Evolutionary conservation across 2,113 vertebrate species (phyloP), one percentile per base, ranked within the genome.

Genomic region (Melospiza melodia): DNA sequence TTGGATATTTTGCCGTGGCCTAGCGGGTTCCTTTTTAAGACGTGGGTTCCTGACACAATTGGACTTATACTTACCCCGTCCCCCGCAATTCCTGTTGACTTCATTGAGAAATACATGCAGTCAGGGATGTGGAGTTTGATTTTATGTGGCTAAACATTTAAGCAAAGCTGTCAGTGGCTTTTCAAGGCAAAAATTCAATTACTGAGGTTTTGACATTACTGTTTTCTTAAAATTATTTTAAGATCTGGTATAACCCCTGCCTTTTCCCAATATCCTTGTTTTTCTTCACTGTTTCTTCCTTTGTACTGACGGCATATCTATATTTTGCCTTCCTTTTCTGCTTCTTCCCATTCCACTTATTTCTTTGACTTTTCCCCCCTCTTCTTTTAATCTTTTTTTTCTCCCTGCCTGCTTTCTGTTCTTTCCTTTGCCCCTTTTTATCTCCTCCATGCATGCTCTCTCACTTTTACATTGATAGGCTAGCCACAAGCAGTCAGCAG

Each of bases 161-260:
- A 93, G 57, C 37, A 90, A 88, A 96, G 30, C 20, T 93, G 68
- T 78, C 48, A 76, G 31, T 52, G 48, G 31, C 69, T 92, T 92
- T 96, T 95, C 85, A 93, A 89, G 80, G 66, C 58, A 92, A 95
- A 88, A 93, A 90, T 33, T 92, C 37, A 63, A 12, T 92, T 78
- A 87, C 31, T 84, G 41, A 22, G 52, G 49, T 58, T 89, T 90
- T 63, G 63, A 84, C 48, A 68, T 61, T 22, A 25, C 49, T 80
- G 11, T 80, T 93, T 88, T 80, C 75, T 78, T 75, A 54, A 72
- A 86, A 80, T 88, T 88, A 76, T 81, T 94, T 74, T 62, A 78
- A 86, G 65, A 61, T 31, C 35, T 74, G 7, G 18, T 74, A 31
- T 74, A 8, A 55, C 43, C 39, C 12, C 24, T 63, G 35, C 30